phyloP scores from a whole-genome alignment of 2,797 vertebrate species.

The Glossophaga mutica region DNA sequence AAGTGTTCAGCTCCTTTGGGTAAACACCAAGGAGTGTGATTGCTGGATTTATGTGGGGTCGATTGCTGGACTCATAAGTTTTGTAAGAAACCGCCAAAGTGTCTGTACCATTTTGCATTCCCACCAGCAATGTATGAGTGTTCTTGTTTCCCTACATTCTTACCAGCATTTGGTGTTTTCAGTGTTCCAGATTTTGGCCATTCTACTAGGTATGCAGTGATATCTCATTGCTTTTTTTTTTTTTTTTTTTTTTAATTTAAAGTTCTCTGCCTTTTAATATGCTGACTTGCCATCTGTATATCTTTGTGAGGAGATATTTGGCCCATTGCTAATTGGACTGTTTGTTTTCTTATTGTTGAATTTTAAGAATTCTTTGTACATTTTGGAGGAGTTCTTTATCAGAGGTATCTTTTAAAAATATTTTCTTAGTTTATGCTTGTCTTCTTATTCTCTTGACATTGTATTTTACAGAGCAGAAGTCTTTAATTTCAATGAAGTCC shows the following conservation, averaged over 20 bases:
- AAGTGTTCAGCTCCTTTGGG: background rate
- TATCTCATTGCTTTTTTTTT: background rate
- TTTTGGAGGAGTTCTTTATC: background rate
- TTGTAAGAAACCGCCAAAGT: background rate
- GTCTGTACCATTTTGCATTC: background rate
- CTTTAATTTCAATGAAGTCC: background rate
- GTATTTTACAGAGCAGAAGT: background rate
- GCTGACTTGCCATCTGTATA: background rate
- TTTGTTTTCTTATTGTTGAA: background rate
- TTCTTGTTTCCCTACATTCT: background rate
- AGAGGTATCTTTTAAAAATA: background rate
- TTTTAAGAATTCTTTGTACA: background rate
- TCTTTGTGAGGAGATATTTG: background rate
- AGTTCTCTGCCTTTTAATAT: background rate
- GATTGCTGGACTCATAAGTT: background rate
- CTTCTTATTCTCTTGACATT: background rate
- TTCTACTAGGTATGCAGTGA: background rate
- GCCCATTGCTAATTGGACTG: background rate
- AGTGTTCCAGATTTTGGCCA: background rate
- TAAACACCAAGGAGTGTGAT: background rate
- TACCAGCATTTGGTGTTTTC: background rate
- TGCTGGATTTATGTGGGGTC: background rate
- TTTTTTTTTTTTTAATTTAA: background rate
- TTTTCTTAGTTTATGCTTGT: background rate
- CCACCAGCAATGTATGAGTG: background rate